A percentile compares a stretch with the other conserved stretches of the same genome.
Evolutionary conservation across 1,140 invertebrate species (phyloP).

Genomic region (Heliconius nattereri): DNA sequence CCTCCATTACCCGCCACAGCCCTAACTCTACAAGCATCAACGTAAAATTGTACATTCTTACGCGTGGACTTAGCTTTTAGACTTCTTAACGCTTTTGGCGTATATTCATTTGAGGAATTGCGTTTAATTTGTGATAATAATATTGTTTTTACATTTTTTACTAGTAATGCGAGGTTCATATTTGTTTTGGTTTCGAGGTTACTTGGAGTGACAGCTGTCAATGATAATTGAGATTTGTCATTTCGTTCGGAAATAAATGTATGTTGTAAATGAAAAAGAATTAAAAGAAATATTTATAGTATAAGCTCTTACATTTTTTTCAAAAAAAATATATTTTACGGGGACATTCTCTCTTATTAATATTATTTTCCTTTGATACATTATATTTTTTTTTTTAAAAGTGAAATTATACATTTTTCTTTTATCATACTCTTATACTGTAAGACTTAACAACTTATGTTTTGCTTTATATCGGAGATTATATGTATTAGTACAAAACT

Average conservation of each 20-base stretch:
- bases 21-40: conserved; percentile 85
- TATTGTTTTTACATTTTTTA: conserved; percentile 45
- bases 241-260: not conserved
- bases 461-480: too few species aligned
- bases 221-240: not conserved
- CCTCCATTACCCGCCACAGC: conserved; percentile 93
- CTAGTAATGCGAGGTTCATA: conserved; percentile 53
- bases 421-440: too few species aligned
- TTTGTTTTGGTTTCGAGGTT: conserved; percentile 9
- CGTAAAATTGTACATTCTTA: conserved; percentile 82
- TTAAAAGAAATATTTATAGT: too few species aligned
- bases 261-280: too few species aligned
- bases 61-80: conserved; percentile 68
- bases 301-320: too few species aligned
- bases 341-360: too few species aligned
- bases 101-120: conserved; percentile 48
- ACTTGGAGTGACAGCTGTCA: not conserved
- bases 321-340: too few species aligned
- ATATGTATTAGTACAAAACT: too few species aligned
- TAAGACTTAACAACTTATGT: too few species aligned
- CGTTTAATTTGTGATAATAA: conserved; percentile 37
- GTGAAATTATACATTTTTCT: too few species aligned
- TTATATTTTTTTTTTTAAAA: too few species aligned
- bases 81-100: conserved; percentile 65
- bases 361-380: too few species aligned